Base-by-base conservation (phyloP, 2,888 invertebrate species). In the Chloromyia formosa region DNA sequence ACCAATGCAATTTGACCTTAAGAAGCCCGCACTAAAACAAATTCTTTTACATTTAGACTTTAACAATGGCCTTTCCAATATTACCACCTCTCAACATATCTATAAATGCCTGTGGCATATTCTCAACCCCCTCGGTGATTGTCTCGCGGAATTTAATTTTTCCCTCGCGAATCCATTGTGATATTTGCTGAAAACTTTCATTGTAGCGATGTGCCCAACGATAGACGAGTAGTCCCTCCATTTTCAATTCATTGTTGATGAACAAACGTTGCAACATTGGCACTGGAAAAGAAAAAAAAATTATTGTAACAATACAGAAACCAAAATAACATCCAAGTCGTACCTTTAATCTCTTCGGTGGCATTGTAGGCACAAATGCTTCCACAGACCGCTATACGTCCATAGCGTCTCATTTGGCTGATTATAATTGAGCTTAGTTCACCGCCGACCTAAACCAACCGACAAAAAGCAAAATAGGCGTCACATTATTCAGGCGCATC, bases 61-160 rank as follows among this genome's bases (percentile, higher is more conserved):
- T 89, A 12, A 93, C 89, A 76, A 93, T 83, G 42, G 91, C 90
- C 86, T 93, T 93, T 66, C 93, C 93, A 23, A 87, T 87, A 83
- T 92, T 93, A 80, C 89, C 88, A 45, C 93, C 93, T 74, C 85
- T 82, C 9, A 88, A 83, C 82, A 93, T 87, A 14, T 89, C 90
- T 72, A 89, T 86, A 76, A 93, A 89, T 45, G 93, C 92, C 66
- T 89, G 87, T 1, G 91, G 90, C 88, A 91, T 90, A 79, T 92
- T 92, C 78, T 92, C 91, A 83, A 93, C 93, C 1, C 93, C 93
- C 75, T 90, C 85, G 1, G 91, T 91, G 1, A 90, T 81, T 61
- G 92, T 91, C 83, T 94, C 93, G 77, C 86, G 86, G 81, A 90
- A 90, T 80, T 90, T 89, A 14, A 94, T 80, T 84, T 92, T 93